Conservation (phyloP, 2,113 vertebrate species). For the Indri indri region DNA sequence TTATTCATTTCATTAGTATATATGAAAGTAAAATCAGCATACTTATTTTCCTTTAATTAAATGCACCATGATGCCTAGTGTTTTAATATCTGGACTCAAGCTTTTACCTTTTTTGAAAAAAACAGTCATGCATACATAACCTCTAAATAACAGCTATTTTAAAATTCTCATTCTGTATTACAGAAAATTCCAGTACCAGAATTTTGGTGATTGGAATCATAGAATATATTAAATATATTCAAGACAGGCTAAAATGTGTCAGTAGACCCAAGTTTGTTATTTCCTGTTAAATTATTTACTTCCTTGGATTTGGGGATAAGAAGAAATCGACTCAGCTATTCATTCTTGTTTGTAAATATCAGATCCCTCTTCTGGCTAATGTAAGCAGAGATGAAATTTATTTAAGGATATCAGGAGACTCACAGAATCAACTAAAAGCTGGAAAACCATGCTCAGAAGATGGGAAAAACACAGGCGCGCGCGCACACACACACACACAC, state of each 20-base stretch:
- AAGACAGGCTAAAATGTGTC: background rate
- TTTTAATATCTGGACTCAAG: background rate
- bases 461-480: background rate
- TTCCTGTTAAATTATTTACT: background rate
- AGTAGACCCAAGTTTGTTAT: background rate
- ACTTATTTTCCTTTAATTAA: constrained; percentile 2
- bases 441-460: background rate
- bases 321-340: background rate
- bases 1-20: constrained; percentile 21
- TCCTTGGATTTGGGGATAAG: background rate
- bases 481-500: background rate
- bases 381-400: background rate
- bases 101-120: background rate
- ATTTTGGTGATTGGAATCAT: background rate
- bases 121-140: background rate
- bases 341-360: background rate
- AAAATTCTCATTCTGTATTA: background rate
- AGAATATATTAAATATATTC: background rate
- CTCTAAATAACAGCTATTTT: background rate
- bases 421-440: background rate
- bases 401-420: background rate
- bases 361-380: background rate
- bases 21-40: background rate
- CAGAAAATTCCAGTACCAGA: background rate
- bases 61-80: background rate